Evolutionary conservation across 2,797 vertebrate species (phyloP).

Genomic region (Lagorchestes hirsutus): DNA sequence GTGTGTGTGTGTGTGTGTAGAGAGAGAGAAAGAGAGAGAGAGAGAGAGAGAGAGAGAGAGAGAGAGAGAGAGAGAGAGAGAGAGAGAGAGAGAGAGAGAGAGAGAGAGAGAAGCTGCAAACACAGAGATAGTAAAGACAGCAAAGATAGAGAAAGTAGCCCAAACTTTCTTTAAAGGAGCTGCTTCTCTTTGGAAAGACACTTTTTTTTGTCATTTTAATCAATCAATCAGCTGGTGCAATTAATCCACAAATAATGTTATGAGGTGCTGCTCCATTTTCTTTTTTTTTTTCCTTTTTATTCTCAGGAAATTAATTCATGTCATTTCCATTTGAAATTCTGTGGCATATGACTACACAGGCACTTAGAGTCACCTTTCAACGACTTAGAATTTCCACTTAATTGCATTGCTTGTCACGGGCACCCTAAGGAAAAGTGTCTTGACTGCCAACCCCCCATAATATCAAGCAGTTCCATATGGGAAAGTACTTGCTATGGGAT

Average conservation of each 20-base stretch:
- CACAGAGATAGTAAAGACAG: neutral
- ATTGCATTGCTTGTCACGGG: slow-evolving; percentile 47
- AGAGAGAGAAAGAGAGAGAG: no score
- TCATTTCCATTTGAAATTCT: slow-evolving; percentile 75
- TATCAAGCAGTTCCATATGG: neutral
- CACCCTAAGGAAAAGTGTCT: slow-evolving; percentile 1
- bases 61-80: no score
- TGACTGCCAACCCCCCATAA: neutral
- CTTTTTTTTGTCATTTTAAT: slow-evolving; percentile 59
- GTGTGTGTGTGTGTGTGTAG: no score
- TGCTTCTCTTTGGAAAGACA: slow-evolving; percentile 61
- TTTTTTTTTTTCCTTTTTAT: slow-evolving; percentile 69
- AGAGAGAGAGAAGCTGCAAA: neutral
- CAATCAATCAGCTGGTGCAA: slow-evolving; percentile 66
- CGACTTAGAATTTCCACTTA: slow-evolving; percentile 49
- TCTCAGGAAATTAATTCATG: slow-evolving; percentile 75
- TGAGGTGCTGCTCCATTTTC: slow-evolving; percentile 58
- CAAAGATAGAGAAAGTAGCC: neutral
- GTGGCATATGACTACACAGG: slow-evolving; percentile 68
- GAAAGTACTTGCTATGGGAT: neutral
- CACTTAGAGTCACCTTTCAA: slow-evolving; percentile 58
- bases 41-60: neutral
- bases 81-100: no score
- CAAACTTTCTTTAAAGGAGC: slow-evolving; percentile 7
- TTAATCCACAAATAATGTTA: slow-evolving; percentile 69